Evolutionary conservation across 1,140 invertebrate genomes (phyloP).

Genomic region (Diabrotica virgifera): DNA sequence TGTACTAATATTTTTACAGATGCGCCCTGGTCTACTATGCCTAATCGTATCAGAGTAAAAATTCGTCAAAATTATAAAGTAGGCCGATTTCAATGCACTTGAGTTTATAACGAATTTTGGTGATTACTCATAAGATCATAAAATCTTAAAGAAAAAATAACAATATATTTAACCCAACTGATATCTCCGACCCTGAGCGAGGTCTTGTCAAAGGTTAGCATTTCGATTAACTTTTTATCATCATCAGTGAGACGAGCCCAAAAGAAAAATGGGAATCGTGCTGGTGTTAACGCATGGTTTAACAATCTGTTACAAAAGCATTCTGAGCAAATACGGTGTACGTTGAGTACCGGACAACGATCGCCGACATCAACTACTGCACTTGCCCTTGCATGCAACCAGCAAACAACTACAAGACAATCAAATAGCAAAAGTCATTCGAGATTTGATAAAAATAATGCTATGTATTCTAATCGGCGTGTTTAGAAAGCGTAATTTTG

Average conservation of each 20-base stretch:
- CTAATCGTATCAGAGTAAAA: no score
- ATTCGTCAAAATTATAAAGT: no score
- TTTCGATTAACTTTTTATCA: conserved; percentile 3
- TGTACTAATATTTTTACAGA: no score
- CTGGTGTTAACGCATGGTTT: conserved; percentile 21
- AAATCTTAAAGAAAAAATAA: neutral
- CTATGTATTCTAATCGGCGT: no score
- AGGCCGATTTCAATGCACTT: no score
- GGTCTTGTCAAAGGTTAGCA: conserved; percentile 1
- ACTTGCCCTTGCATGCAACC: conserved; percentile 11
- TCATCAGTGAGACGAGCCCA: neutral
- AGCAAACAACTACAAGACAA: neutral
- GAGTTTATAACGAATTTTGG: no score
- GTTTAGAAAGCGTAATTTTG: no score
- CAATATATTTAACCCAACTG: neutral
- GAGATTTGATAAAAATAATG: no score
- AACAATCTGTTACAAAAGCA: conserved; percentile 21
- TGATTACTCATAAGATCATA: neutral
- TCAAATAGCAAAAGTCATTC: no score
- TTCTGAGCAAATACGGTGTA: conserved; percentile 7
- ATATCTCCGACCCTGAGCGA: neutral
- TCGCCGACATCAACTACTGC: conserved; percentile 14
- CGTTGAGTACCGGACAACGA: neutral
- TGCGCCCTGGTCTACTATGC: no score
- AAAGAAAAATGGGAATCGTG: conserved; percentile 13